Percentiles rank a stretch among this genome's conserved stretches.
Conservation (phyloP, 2,113 vertebrate genomes). For the Cryptomyrus ogoouensis region DNA sequence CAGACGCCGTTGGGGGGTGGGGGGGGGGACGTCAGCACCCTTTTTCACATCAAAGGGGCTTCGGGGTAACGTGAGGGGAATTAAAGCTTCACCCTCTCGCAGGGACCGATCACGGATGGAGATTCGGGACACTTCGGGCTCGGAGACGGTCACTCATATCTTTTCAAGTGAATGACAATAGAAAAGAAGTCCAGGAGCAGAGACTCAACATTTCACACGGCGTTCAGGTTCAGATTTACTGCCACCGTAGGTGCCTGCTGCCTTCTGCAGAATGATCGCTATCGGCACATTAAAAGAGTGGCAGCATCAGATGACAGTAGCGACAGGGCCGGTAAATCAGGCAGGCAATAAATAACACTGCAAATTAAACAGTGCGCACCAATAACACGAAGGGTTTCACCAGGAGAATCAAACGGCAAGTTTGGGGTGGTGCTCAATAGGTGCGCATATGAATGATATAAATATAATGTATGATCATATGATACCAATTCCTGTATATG, state of each 20-base stretch:
- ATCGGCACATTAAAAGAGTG: neutral
- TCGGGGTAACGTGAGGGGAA: neutral
- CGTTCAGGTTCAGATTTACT: neutral
- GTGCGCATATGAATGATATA: neutral
- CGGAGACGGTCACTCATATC: neutral
- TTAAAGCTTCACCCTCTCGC: neutral
- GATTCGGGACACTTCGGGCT: neutral
- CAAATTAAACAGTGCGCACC: neutral
- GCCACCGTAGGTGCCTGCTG: neutral
- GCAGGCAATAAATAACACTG: neutral
- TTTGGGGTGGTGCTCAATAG: neutral
- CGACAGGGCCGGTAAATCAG: neutral
- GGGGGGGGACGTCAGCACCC: neutral
- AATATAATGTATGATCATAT: neutral
- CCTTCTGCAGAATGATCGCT: neutral
- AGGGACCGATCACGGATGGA: neutral
- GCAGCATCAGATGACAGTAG: neutral
- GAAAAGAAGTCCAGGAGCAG: neutral
- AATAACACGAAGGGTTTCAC: neutral
- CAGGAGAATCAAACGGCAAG: neutral
- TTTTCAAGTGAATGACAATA: neutral
- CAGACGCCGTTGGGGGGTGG: neutral
- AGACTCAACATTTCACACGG: neutral
- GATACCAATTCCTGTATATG: neutral
- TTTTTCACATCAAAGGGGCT: neutral